phyloP scores from a whole-genome alignment of 2,797 vertebrate genomes.

The Enteromius treurensis region DNA sequence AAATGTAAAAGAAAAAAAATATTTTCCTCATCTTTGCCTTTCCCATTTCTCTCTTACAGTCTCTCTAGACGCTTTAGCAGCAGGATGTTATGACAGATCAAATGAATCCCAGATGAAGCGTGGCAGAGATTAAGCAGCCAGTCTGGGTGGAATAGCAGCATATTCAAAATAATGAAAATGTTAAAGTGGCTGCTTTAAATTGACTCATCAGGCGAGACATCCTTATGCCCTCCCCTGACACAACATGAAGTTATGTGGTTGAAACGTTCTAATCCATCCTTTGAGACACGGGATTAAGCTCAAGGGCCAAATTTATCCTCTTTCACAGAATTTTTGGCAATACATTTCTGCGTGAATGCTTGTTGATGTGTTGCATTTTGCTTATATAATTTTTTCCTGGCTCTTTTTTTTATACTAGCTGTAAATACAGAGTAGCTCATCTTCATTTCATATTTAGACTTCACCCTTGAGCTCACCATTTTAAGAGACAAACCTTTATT shows the following conservation, averaged over 20 bases:
- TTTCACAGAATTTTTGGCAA: slow-evolving; percentile 51
- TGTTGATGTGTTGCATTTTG: slow-evolving; percentile 27
- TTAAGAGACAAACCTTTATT: not conserved
- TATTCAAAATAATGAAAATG: slow-evolving; percentile 68
- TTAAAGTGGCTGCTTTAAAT: slow-evolving; percentile 73
- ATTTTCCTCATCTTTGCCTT: not conserved
- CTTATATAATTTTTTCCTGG: not conserved
- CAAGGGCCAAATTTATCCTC: slow-evolving; percentile 62
- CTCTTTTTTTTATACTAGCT: not conserved
- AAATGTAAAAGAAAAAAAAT: not conserved
- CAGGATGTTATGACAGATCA: slow-evolving; percentile 75
- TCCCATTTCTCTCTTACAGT: slow-evolving; percentile 19
- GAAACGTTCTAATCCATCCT: slow-evolving; percentile 73
- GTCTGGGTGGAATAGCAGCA: slow-evolving; percentile 74
- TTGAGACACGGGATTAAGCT: slow-evolving; percentile 67
- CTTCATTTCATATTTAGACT: slow-evolving; percentile 1
- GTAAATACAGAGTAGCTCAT: slow-evolving; percentile 8
- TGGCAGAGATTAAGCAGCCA: slow-evolving; percentile 73
- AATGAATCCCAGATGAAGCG: slow-evolving; percentile 78
- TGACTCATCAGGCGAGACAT: slow-evolving; percentile 80
- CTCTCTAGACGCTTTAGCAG: slow-evolving; percentile 68
- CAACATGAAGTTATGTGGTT: slow-evolving; percentile 71
- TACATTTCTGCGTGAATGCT: slow-evolving; percentile 31
- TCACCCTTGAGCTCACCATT: not conserved
- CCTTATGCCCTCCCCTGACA: slow-evolving; percentile 66